phyloP scores from a whole-genome alignment of 2,113 vertebrate genomes.

The Poeciliopsis turrubarensis region DNA sequence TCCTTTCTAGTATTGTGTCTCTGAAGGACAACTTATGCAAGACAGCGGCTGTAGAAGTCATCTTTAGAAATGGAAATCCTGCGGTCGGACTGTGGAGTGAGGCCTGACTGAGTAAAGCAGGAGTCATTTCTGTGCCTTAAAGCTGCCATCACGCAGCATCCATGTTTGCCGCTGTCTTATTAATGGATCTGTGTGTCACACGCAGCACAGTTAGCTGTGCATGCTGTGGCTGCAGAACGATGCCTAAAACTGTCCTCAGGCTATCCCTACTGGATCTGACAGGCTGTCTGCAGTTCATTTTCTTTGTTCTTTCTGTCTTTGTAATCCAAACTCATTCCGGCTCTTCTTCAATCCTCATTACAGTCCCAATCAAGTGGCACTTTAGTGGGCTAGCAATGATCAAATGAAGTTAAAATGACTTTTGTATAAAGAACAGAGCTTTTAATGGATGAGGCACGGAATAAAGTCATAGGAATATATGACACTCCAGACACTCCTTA shows the following conservation, averaged over 20 bases:
- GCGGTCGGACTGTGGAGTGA: slow-evolving; percentile 50
- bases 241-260: slow-evolving; percentile 32
- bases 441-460: slow-evolving; percentile 1
- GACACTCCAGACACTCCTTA: background rate
- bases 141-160: slow-evolving; percentile 23
- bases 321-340: slow-evolving; percentile 27
- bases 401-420: background rate
- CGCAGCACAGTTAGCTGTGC: slow-evolving; percentile 59
- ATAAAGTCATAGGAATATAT: slow-evolving; percentile 15
- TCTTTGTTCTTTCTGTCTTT: slow-evolving; percentile 51
- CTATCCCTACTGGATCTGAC: slow-evolving; percentile 46
- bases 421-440: background rate
- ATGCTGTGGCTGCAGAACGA: slow-evolving; percentile 51
- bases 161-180: slow-evolving; percentile 40
- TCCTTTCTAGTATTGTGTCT: background rate
- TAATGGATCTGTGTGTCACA: slow-evolving; percentile 54
- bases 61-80: slow-evolving; percentile 37
- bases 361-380: slow-evolving; percentile 7
- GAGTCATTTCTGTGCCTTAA: slow-evolving; percentile 30
- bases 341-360: slow-evolving; percentile 7
- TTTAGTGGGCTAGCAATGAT: slow-evolving; percentile 18
- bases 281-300: slow-evolving; percentile 40
- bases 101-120: slow-evolving; percentile 27
- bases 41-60: slow-evolving; percentile 4
- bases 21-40: background rate